Base-by-base conservation (phyloP, 92 coral and sea anemone species). In the Plumapathes pennacea region DNA sequence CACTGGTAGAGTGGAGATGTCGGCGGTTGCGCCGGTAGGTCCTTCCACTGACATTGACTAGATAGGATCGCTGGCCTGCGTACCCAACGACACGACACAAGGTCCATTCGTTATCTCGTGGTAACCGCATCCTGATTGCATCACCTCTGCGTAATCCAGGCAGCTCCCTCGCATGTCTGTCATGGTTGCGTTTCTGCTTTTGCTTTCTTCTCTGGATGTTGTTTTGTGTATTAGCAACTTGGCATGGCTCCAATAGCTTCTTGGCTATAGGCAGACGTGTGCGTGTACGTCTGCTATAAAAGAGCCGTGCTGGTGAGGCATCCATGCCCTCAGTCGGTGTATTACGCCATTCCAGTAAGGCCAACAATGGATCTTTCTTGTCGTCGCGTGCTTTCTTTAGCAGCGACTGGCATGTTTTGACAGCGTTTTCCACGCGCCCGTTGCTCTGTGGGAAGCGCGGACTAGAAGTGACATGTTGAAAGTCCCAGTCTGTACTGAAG, bases 231-330 rank as follows among this genome's bases (percentile, higher is more conserved):
- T 50, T 25, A 37, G 54, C 17, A 6, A 65, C 29, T 40, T 25
- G 39, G 20, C 21, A 39, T 10, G 72, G 62, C n/a, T 6, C 26
- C 51, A 50, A 27, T 60, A 65, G 52, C 8, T 25, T 5, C 62
- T 65, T 65, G 10, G 62, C 52, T 38, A 50, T 50, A 21, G 72
- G 62, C n/a, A 65, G 72, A 65, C 72, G 72, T 15, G 72, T 65
- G 50, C 62, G 42, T 50, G 62, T 37, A 50, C 62, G 34, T 29
- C 61, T 36, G 23, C 72, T 60, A 49, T 49, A 64, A 3, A 64
- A 38, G 42, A 64, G 37, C 72, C 50, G 72, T 47, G 14, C 7
- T 14, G 72, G 72, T 12, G 72, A 50, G 2, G 72, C 72, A 48
- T 64, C n/a, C 48, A 64, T 21, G 12, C 46, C 34, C 23, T 64